A percentile compares a stretch with the other conserved stretches of the same genome.
Evolutionary conservation across 2,113 vertebrate species (phyloP).

Genomic region (Xenopus laevis): DNA sequence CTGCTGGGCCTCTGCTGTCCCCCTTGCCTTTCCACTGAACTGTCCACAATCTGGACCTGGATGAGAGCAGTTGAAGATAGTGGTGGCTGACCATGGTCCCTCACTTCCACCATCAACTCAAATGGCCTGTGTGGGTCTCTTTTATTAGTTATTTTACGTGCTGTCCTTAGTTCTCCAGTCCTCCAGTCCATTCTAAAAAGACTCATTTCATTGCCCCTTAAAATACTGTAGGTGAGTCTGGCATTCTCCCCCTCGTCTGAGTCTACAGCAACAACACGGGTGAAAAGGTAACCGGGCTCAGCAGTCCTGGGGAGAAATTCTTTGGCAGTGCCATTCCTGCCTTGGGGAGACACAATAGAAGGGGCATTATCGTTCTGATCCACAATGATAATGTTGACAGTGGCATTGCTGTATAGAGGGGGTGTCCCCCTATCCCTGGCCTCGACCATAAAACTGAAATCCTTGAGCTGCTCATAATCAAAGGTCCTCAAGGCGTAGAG

Average conservation of each 20-base stretch:
- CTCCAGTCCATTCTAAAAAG: slow-evolving; percentile 96
- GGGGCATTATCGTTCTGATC: slow-evolving; percentile 96
- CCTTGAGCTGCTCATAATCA: slow-evolving; percentile 93
- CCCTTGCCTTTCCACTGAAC: slow-evolving; percentile 62
- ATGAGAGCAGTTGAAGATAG: slow-evolving; percentile 87
- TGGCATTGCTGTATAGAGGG: slow-evolving; percentile 82
- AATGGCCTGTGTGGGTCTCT: slow-evolving; percentile 85
- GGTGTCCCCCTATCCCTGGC: slow-evolving; percentile 79
- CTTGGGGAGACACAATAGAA: slow-evolving; percentile 80
- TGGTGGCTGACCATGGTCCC: slow-evolving; percentile 92
- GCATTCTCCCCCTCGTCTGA: slow-evolving; percentile 93
- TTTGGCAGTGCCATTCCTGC: slow-evolving; percentile 85
- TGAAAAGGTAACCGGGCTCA: slow-evolving; percentile 89
- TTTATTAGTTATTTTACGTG: slow-evolving; percentile 77
- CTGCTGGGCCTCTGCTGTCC: slow-evolving; percentile 64
- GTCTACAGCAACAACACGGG: slow-evolving; percentile 87
- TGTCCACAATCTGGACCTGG: slow-evolving; percentile 82
- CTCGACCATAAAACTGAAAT: slow-evolving; percentile 90
- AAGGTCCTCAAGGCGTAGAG: slow-evolving; percentile 92
- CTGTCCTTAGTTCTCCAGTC: slow-evolving; percentile 87
- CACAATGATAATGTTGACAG: slow-evolving; percentile 84
- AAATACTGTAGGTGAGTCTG: slow-evolving; percentile 88
- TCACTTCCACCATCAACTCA: slow-evolving; percentile 88
- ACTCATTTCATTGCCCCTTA: slow-evolving; percentile 87
- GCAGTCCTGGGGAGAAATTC: slow-evolving; percentile 86